Evolutionary conservation across 2,888 invertebrate genomes (phyloP), one percentile per base, ranked within the genome.

Genomic region (Melanotus villosus): DNA sequence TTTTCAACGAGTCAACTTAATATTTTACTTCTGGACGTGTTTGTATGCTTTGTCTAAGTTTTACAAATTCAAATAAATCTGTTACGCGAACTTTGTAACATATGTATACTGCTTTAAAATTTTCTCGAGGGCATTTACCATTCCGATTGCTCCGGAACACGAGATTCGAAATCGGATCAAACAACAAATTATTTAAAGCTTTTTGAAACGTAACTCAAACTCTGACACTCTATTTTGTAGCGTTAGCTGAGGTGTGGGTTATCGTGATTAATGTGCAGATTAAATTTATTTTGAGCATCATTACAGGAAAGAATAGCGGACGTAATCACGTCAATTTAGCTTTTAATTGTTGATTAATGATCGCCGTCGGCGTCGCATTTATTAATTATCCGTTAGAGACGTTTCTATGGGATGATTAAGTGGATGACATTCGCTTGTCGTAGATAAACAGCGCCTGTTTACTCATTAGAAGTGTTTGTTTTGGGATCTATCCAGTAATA

Each of bases 291-390:
- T 60, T 58, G 68, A 63, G 68, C 70, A 65, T 70, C 73, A 70
- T 73, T 73, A 75, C 57, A 68, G 73, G 65, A 76, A 79, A 79
- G 78, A 80, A 79, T 77, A 75, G 75, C 75, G 73, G 62, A 71
- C 74, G 72, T 76, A 80, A 81, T 80, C 78, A 78, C 81, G 80
- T 80, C 80, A 80, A 81, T 80, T 80, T 77, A 72, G 75, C 75
- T 75, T 79, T 79, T 81, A 80, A 82, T 82, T 82, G 82, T 80
- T 82, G 81, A 82, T 82, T 82, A 81, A 82, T 80, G 81, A 78
- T 77, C 69, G 60, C 74, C 74, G 73, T 73, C 73, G 76, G 80
- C 78, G 80, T 79, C 80, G 77, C 79, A 79, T 81, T 81, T 82
- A 82, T 81, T 82, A 82, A 82, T 82, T 82, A 81, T 77, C 76